Evolutionary conservation across 2,888 invertebrate species (phyloP).

Genomic region (Philonicus albiceps): DNA sequence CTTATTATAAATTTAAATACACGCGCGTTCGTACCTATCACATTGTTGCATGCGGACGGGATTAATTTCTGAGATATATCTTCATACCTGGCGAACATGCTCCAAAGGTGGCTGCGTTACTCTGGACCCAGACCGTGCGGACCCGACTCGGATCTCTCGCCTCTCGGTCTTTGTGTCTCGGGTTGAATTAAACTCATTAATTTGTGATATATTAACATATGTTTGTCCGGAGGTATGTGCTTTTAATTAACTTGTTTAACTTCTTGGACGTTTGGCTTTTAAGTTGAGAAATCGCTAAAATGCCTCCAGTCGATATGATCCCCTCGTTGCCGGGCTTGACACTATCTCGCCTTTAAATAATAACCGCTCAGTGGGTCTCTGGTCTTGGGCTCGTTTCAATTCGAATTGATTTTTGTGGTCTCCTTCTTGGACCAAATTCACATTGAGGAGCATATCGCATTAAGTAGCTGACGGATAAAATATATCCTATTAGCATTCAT

Average conservation of each 20-base stretch:
- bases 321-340: background rate
- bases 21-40: conserved; percentile 38
- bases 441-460: background rate
- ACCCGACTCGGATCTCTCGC: conserved; percentile 28
- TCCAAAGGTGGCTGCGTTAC: background rate
- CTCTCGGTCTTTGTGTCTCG: conserved; percentile 32
- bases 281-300: conserved; percentile 27
- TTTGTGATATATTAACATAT: conserved; percentile 46
- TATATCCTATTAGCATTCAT: conserved; percentile 27
- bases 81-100: conserved; percentile 33
- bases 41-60: conserved; percentile 21
- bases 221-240: conserved; percentile 38
- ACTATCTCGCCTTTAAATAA: conserved; percentile 1
- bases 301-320: background rate
- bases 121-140: conserved; percentile 15
- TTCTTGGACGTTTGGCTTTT: conserved; percentile 26
- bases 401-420: background rate
- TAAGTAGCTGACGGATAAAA: background rate
- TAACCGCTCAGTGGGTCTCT: background rate
- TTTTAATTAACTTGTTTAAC: conserved; percentile 39
- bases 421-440: background rate
- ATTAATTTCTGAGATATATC: conserved; percentile 43
- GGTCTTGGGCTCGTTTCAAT: background rate
- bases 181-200: conserved; percentile 48
- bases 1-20: conserved; percentile 49